Percentiles rank a stretch among this genome's conserved stretches.
Evolutionary conservation across 2,888 invertebrate species (phyloP).

Genomic region (Oscheius onirici): DNA sequence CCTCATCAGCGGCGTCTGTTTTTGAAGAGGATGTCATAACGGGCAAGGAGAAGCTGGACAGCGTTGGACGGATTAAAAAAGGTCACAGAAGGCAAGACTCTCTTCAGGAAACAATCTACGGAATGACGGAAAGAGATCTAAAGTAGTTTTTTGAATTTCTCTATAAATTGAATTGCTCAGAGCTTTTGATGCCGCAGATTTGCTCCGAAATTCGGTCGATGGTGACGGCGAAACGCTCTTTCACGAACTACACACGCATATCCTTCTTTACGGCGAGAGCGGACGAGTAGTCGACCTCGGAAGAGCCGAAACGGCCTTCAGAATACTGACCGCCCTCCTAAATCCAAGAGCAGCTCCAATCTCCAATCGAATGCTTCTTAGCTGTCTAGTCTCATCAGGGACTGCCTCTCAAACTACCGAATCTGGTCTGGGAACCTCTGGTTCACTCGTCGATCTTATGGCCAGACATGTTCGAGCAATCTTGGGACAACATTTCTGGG

Average conservation of each 20-base stretch:
- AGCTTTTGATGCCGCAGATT: constrained; percentile 54
- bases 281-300: constrained; percentile 60
- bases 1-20: neutral
- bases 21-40: constrained; percentile 7
- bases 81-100: constrained; percentile 67
- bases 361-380: constrained; percentile 61
- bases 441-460: constrained; percentile 77
- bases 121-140: constrained; percentile 50
- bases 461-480: constrained; percentile 84
- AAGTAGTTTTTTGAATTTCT: constrained; percentile 15
- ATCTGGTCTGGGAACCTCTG: constrained; percentile 33
- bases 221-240: constrained; percentile 72
- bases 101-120: constrained; percentile 67
- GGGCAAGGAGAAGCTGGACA: constrained; percentile 28
- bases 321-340: constrained; percentile 64
- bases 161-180: constrained; percentile 22
- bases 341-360: constrained; percentile 54
- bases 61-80: constrained; percentile 42
- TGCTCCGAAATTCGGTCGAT: constrained; percentile 47
- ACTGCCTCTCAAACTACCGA: constrained; percentile 40
- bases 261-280: constrained; percentile 77
- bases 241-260: constrained; percentile 84
- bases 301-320: constrained; percentile 65
- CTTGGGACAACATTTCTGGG: constrained; percentile 77
- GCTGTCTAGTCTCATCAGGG: constrained; percentile 64